These are phyloP conservation scores for Globicephala melas DNA, from an alignment of 2,113 vertebrate species.

Conservation along the genomic window DNA sequence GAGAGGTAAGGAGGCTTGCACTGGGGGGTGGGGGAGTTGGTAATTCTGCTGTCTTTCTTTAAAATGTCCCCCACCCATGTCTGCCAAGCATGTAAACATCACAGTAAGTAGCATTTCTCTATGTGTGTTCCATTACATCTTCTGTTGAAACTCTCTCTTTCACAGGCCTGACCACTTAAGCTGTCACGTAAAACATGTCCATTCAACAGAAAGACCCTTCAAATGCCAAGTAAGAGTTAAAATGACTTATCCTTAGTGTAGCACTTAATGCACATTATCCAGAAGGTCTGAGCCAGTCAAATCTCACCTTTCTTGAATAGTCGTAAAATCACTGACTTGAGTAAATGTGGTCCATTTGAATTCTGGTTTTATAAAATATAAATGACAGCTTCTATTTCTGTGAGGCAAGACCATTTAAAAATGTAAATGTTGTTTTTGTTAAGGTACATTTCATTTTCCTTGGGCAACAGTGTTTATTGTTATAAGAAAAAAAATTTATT, in stretches of 20 bases:
- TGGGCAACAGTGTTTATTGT: constrained; percentile 51
- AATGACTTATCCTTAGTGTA: constrained; percentile 75
- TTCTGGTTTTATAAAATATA: constrained; percentile 58
- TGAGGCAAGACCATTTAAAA: constrained; percentile 53
- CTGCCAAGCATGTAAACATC: constrained; percentile 58
- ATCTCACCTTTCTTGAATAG: constrained; percentile 53
- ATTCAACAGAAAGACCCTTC: constrained; percentile 99
- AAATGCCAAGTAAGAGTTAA: constrained; percentile 99
- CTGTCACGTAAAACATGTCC: constrained; percentile 99
- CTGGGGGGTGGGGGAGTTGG: neutral
- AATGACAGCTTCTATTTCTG: constrained; percentile 65
- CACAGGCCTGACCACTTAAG: constrained; percentile 98
- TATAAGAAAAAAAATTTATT: neutral
- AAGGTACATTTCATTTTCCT: constrained; percentile 45
- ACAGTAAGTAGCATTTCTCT: constrained; percentile 19
- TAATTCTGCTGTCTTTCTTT: constrained; percentile 43
- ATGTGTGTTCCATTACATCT: constrained; percentile 75
- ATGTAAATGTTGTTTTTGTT: constrained; percentile 57
- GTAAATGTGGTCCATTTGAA: constrained; percentile 61
- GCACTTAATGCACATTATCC: constrained; percentile 57
- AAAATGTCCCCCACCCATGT: neutral
- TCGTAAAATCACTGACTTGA: constrained; percentile 59
- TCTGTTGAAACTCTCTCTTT: constrained; percentile 79
- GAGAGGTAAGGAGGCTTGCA: constrained; percentile 48
- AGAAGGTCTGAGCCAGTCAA: constrained; percentile 49